Evolutionary conservation across 2,888 invertebrate genomes (phyloP).

Genomic region (Hybos culiciformis): DNA sequence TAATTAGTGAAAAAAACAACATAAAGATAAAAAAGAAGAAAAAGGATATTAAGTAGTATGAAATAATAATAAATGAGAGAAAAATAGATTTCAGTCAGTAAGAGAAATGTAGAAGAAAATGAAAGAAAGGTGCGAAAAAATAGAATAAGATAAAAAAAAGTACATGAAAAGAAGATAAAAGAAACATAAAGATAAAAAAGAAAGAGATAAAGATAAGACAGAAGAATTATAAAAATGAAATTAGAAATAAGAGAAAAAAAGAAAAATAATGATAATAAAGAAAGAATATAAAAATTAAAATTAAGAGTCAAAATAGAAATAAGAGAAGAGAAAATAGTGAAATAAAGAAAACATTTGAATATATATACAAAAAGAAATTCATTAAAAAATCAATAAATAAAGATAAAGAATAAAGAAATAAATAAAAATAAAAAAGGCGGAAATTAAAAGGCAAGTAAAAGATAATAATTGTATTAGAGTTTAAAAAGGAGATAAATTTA

Average conservation of each 20-base stretch:
- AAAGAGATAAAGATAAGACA: conserved; percentile 1
- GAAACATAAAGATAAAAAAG: background rate
- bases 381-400: too few relatives aligned
- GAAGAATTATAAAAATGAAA: background rate
- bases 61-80: background rate
- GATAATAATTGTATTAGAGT: too few relatives aligned
- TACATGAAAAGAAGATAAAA: background rate
- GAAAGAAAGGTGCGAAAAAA: background rate
- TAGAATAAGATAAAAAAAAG: background rate
- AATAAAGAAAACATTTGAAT: too few relatives aligned
- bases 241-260: background rate
- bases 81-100: background rate
- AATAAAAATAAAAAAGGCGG: too few relatives aligned
- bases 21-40: background rate
- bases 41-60: background rate
- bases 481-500: too few relatives aligned
- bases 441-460: too few relatives aligned
- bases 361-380: too few relatives aligned
- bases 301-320: background rate
- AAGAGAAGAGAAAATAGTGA: too few relatives aligned
- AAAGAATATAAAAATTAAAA: background rate
- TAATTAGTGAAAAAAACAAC: background rate
- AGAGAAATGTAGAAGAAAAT: background rate
- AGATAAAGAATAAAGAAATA: too few relatives aligned
- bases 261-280: background rate